phyloP scores from a whole-genome alignment of 2,113 vertebrate genomes.

The Gymnobelideus leadbeateri region DNA sequence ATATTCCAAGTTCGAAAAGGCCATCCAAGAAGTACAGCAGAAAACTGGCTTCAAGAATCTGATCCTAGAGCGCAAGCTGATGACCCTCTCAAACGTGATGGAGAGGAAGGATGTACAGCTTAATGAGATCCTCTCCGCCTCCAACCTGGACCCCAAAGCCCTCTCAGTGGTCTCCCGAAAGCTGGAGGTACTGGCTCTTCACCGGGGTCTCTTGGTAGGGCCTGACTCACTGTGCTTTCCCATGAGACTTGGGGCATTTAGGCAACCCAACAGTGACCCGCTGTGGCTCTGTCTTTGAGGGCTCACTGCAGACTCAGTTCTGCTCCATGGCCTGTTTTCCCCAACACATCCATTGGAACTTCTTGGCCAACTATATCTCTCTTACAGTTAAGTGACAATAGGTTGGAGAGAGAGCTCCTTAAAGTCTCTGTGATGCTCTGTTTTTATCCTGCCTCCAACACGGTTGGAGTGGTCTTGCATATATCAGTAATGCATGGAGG shows the following conservation, averaged over 20 bases:
- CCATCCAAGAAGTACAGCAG: conserved; percentile 88
- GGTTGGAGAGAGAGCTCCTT: not conserved
- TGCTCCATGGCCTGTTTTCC: not conserved
- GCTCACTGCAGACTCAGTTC: not conserved
- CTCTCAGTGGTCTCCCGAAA: conserved; percentile 85
- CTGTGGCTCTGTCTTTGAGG: not conserved
- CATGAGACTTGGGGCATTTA: not conserved
- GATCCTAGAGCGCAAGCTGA: conserved; percentile 90
- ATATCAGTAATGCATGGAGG: not conserved
- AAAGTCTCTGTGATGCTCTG: not conserved
- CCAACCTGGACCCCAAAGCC: conserved; percentile 87
- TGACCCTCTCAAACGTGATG: conserved; percentile 77
- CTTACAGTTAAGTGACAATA: not conserved
- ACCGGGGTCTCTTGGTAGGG: not conserved
- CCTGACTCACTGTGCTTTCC: not conserved
- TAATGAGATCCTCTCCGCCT: conserved; percentile 84
- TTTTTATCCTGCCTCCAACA: not conserved
- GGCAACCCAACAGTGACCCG: not conserved
- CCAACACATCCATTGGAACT: not conserved
- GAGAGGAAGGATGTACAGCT: conserved; percentile 93
- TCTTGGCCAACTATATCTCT: not conserved
- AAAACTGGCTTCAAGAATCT: conserved; percentile 87
- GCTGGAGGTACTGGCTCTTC: conserved; percentile 85
- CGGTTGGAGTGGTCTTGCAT: not conserved
- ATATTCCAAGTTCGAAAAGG: conserved; percentile 86